Base-by-base conservation (phyloP, 2,113 vertebrate genomes). In the Callipepla californica region DNA sequence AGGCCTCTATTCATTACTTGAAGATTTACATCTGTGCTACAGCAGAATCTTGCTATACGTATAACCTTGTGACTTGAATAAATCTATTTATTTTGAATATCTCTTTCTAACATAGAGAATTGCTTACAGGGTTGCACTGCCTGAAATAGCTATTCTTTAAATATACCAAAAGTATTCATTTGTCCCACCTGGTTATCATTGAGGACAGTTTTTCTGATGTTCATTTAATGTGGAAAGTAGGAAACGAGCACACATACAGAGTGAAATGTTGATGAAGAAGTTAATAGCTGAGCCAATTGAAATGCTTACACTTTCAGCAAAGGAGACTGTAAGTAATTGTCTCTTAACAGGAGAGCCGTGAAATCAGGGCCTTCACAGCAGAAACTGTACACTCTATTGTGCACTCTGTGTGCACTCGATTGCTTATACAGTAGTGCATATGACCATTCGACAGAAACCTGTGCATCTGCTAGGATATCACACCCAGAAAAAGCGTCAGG, bases 211-310 rank as follows among this genome's bases (percentile, higher is more conserved):
- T 70, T 70, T 50, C 13, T 26, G 3, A 13, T 70, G 25, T 20
- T 62, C 65, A 34, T 74, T 84, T 84, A 40, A 61, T 0, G 0
- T 1, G 1, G 53, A 62, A 91, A 80, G 40, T 17, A 28, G 58
- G 26, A 68, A 76, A 38, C 7, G n/a, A 13, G 32, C 14, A 55
- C 6, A 72, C 7, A 32, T 32, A 38, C 0, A 1, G 3, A 14
- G 22, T 40, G 50, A 70, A 84, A 80, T 9, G 83, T 72, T 36
- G 9, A 25, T 48, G 20, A 42, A 70, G 34, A 50, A 62, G 7
- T 40, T 57, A 72, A 61, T 9, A 26, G 7, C 17, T 30, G 36
- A 74, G 14, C 13, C 30, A 38, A 84, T 58, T 8, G 4, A 69
- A 67, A 7, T 6, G 25, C 12, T 11, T 58, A 15, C 15, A 26